phyloP scores from a whole-genome alignment of 2,113 vertebrate genomes.

The Myotis brandtii region DNA sequence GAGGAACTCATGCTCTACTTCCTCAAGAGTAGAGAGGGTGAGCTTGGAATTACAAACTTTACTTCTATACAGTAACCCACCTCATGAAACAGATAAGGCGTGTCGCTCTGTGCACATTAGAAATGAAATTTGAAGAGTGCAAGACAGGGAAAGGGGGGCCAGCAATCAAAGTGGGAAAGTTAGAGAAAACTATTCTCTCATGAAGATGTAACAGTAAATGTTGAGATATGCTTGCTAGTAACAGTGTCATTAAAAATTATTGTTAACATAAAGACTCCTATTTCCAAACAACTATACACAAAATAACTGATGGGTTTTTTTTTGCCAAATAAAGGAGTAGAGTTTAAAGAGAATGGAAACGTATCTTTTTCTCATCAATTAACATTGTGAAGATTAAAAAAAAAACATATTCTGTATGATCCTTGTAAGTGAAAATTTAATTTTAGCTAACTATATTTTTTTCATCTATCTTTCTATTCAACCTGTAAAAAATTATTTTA shows the following conservation, averaged over 20 bases:
- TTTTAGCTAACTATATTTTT: conserved; percentile 36
- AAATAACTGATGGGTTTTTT: neutral
- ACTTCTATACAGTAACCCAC: neutral
- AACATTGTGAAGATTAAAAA: neutral
- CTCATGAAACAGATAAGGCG: neutral
- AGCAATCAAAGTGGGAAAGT: neutral
- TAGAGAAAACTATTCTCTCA: neutral
- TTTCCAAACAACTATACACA: neutral
- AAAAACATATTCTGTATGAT: neutral
- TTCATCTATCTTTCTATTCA: conserved; percentile 43
- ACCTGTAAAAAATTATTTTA: conserved; percentile 61
- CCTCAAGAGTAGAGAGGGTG: neutral
- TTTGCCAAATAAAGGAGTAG: neutral
- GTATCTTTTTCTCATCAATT: neutral
- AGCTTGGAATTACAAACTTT: neutral
- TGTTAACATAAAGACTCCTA: neutral
- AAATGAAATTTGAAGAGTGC: neutral
- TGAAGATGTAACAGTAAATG: neutral
- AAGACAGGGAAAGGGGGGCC: neutral
- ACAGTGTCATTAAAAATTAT: neutral
- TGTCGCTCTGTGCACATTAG: neutral
- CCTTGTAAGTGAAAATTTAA: conserved; percentile 43
- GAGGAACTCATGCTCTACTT: neutral
- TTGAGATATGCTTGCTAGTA: neutral
- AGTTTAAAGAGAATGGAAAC: neutral